Conservation (phyloP, 1,140 invertebrate genomes). For the Lucilia cuprina region DNA sequence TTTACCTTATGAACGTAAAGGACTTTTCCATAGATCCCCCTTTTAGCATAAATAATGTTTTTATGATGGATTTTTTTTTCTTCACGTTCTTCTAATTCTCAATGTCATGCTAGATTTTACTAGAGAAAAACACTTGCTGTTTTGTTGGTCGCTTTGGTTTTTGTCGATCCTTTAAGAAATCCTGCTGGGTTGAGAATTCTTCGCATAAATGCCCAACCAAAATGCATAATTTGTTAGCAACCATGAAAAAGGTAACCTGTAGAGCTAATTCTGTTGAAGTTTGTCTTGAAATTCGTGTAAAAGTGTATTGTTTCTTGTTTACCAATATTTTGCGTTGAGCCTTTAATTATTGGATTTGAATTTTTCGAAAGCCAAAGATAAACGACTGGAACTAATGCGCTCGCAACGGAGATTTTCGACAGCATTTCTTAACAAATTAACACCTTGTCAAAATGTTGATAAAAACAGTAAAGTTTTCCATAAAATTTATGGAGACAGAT, state of each 20-base stretch:
- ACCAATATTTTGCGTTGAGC: conserved; percentile 14
- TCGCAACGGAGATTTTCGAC: neutral
- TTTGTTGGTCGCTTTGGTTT: conserved; percentile 6
- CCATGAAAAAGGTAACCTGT: neutral
- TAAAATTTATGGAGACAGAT: neutral
- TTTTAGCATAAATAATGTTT: conserved; percentile 15
- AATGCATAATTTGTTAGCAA: neutral
- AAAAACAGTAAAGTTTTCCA: neutral
- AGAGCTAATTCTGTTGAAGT: neutral
- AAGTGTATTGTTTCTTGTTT: neutral
- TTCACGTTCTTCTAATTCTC: neutral
- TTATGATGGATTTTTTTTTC: neutral
- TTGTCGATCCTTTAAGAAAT: neutral
- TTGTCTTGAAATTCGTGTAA: neutral
- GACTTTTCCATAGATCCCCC: neutral
- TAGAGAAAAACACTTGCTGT: neutral
- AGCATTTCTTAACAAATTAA: neutral
- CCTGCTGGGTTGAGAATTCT: neutral
- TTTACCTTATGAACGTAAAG: neutral
- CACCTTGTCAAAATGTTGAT: neutral
- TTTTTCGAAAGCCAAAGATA: neutral
- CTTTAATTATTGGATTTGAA: neutral
- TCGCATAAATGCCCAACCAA: neutral
- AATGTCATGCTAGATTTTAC: conserved; percentile 5
- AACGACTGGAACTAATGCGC: neutral